Conservation (phyloP, 2,113 vertebrate species). For the Uria aalge region DNA sequence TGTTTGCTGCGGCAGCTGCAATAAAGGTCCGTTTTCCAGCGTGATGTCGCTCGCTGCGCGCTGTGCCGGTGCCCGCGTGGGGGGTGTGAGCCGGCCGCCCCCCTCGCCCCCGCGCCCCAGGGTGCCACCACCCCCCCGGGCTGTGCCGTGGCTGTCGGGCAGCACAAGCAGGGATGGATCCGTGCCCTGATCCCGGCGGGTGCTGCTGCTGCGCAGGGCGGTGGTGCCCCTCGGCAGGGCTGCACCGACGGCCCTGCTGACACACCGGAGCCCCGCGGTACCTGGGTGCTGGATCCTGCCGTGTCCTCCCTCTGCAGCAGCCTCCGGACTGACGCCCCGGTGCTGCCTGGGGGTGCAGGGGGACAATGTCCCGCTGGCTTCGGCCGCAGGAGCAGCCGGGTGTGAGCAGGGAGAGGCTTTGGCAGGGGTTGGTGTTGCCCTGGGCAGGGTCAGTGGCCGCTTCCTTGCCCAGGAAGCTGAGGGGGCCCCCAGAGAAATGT, state of each 20-base stretch:
- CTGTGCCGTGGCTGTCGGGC: background rate
- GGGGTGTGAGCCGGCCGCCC: background rate
- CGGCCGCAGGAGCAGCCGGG: background rate
- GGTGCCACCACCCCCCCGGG: background rate
- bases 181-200: background rate
- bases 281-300: background rate
- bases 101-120: accelerated
- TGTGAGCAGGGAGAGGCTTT: no score
- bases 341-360: background rate
- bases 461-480: accelerated
- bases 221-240: background rate
- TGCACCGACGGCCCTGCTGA: background rate
- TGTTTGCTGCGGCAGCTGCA: background rate
- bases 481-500: background rate
- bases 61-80: background rate
- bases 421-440: no score
- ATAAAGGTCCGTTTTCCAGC: background rate
- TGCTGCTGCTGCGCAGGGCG: background rate
- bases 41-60: accelerated
- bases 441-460: background rate
- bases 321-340: background rate
- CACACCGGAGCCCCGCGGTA: background rate
- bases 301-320: background rate
- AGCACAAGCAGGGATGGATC: no score
- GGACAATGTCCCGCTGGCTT: no score